A percentile compares a stretch with the other conserved stretches of the same genome.
phyloP scores from a whole-genome alignment of 2,888 invertebrate species.

The Microplitis manilae region DNA sequence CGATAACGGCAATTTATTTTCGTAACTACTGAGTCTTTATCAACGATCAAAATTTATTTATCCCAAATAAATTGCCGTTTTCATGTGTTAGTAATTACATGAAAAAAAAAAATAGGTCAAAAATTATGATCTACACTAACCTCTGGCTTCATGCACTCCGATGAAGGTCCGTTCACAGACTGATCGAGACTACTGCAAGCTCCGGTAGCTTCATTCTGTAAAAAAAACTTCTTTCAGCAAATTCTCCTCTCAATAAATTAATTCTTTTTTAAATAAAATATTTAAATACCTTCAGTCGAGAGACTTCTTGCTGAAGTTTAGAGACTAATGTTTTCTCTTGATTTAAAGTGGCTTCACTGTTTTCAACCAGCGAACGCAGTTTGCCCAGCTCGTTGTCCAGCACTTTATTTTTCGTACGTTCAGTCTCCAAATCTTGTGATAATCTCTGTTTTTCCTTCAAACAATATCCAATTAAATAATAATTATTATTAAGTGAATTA shows the following conservation, averaged over 20 bases:
- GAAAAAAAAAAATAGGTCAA: neutral
- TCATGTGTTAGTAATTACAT: slow-evolving; percentile 21
- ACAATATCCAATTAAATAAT: slow-evolving; percentile 40
- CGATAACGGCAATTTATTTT: slow-evolving; percentile 50
- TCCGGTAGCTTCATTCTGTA: slow-evolving; percentile 58
- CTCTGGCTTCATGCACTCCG: slow-evolving; percentile 66
- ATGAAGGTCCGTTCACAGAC: slow-evolving; percentile 64
- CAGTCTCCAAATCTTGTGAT: slow-evolving; percentile 71
- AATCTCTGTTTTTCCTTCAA: slow-evolving; percentile 73
- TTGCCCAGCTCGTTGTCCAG: slow-evolving; percentile 59
- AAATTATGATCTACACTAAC: slow-evolving; percentile 58
- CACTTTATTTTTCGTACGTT: slow-evolving; percentile 56
- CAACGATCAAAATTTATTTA: slow-evolving; percentile 1
- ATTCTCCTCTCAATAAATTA: slow-evolving; percentile 6
- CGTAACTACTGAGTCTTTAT: slow-evolving; percentile 18
- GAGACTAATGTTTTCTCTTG: slow-evolving; percentile 58
- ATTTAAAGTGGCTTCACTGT: slow-evolving; percentile 56
- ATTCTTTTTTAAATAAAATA: neutral
- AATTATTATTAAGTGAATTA: slow-evolving; percentile 11
- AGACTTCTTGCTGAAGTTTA: slow-evolving; percentile 61
- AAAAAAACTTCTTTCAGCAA: slow-evolving; percentile 2
- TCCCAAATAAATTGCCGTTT: slow-evolving; percentile 45
- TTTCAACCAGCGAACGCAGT: slow-evolving; percentile 58
- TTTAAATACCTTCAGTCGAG: slow-evolving; percentile 61
- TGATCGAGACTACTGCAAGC: slow-evolving; percentile 63